Evolutionary conservation across 2,113 vertebrate species (phyloP), one percentile per base, ranked within the genome.

Genomic region (Stictonetta naevosa): DNA sequence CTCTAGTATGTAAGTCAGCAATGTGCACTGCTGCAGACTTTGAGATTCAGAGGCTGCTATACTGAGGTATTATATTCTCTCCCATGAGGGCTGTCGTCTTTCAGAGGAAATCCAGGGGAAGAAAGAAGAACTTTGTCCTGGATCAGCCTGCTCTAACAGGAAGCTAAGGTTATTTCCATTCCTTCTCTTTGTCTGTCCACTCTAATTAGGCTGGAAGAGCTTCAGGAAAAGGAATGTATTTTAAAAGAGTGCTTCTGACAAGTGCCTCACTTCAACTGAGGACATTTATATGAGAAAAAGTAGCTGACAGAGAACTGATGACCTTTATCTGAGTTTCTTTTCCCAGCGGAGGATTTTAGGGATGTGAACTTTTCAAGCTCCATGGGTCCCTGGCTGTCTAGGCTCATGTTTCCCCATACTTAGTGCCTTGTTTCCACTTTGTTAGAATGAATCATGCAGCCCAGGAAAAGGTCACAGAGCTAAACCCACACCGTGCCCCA

Each of bases 41-140:
- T 25, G 44, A 83, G 31, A 79, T 25, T 50, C 36, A 44, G 28
- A 73, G 66, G 55, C 58, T 0, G 0, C 21, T 4, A 8, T 20
- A 34, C 29, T 38, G 50, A 82, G 42, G 48, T 46, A 36, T 76
- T 68, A 5, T 8, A 55, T 59, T 64, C 73, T 86, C 64, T 92
- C 73, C 68, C 60, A 13, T 5, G 44, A 82, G 63, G 69, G 69
- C 19, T 44, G 4, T 5, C 44, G 68, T 46, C 21, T 92, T 77
- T 63, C 72, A 76, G 29, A 79, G 78, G 16, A 93, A 93, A 28
- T n/a, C 48, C 59, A 85, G 44, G 56, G 34, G n/a, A 90, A 90
- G 86, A 94, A 90, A 86, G 77, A 74, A 21, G 28, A 92, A 83
- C 67, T 73, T 83, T 71, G 44, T 83, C 72, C 58, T 55, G 63